Evolutionary conservation across 35 echinoderm and acorn worm species (phyloP), one percentile per base, ranked within the genome.

Genomic region (Holothuria glaberrima): DNA sequence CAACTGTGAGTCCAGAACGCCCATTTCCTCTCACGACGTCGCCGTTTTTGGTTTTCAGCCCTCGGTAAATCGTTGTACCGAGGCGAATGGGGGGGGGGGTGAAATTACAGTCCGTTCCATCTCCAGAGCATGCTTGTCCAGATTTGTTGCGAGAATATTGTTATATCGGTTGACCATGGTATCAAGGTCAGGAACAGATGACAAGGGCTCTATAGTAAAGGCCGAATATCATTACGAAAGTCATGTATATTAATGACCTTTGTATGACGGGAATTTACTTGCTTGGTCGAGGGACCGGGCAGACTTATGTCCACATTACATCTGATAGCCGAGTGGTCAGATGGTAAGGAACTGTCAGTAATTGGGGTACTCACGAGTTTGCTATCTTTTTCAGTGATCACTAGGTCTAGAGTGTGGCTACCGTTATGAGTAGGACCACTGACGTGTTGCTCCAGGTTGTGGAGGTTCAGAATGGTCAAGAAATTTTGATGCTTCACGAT

Each of bases 401-500:
- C 36, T 1, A 92, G 65, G 38, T 87, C 91, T 27, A 92, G 84
- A 1, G 91, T 92, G 71, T 92, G 82, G n/a, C 91, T 83, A 87
- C 56, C 32, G 1, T 24, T 87, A 57, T 92, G 91, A 16, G 83
- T 92, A 59, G 91, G 82, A 24, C 60, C 64, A 56, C 36, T 69
- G 31, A 92, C 83, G 35, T 88, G 91, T 45, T 92, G 91, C 34
- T 92, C 67, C 14, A 92, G 50, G 35, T 64, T 50, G 48, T 58
- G 9, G 30, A 46, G 12, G 19, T 75, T 48, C 2, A 92, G 67
- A 7, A 76, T 75, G 65, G n/a, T 92, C 66, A 5, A 57, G 52
- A 61, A 87, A 92, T 22, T 33, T 17, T 20, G 33, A 20, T 28
- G 66, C 38, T 26, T 73, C 90, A 22, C 54, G 31, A 30, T 86